Evolutionary conservation across 2,797 vertebrate species (phyloP).

Genomic region (Notolabrus celidotus): DNA sequence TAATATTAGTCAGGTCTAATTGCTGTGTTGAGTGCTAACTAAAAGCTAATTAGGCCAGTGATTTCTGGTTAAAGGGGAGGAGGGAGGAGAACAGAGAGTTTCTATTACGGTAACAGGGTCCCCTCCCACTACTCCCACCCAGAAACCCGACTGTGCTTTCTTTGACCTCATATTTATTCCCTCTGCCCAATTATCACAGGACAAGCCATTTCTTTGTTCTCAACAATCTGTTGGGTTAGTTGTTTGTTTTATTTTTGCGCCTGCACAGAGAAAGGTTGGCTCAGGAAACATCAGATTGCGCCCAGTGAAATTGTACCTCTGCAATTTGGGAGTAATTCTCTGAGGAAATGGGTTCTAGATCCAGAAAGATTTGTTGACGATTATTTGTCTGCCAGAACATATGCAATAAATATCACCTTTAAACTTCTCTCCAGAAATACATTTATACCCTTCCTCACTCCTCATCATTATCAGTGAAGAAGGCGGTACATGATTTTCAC

Average conservation of each 20-base stretch:
- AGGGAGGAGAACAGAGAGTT: constrained; percentile 23
- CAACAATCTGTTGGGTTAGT: constrained; percentile 4
- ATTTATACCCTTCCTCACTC: neutral
- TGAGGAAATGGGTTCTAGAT: constrained; percentile 26
- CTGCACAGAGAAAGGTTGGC: constrained; percentile 2
- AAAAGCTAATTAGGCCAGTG: constrained; percentile 55
- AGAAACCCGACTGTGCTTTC: constrained; percentile 4
- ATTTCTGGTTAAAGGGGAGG: constrained; percentile 49
- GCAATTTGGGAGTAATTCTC: constrained; percentile 24
- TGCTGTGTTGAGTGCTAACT: constrained; percentile 54
- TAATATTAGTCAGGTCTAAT: constrained; percentile 67
- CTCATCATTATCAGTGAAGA: neutral
- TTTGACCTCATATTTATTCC: constrained; percentile 15
- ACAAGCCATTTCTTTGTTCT: neutral
- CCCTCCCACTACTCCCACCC: constrained; percentile 18
- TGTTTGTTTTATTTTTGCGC: constrained; percentile 23
- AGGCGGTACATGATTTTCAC: neutral
- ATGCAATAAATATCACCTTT: neutral
- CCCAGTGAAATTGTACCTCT: constrained; percentile 12
- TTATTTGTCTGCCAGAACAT: neutral
- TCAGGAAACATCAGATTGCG: constrained; percentile 15
- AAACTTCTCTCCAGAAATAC: constrained; percentile 1
- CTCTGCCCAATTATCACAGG: constrained; percentile 12
- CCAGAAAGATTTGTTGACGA: constrained; percentile 1
- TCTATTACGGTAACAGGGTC: constrained; percentile 33